These are phyloP conservation scores for Rhynchotus rufescens DNA, from an alignment of 2,797 vertebrate genomes.

Conservation along the genomic window DNA sequence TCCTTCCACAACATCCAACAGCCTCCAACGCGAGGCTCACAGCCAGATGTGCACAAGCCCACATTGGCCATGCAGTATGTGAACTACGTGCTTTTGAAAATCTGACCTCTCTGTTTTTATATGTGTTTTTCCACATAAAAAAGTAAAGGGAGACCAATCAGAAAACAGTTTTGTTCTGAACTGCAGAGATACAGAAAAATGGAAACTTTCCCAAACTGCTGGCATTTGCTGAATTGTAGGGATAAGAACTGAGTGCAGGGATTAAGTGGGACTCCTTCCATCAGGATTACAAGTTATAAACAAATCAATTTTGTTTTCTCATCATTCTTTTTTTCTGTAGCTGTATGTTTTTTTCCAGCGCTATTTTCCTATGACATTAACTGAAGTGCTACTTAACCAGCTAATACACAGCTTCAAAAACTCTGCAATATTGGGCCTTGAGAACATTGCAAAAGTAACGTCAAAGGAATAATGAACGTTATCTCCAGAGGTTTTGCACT, in stretches of 20 bases:
- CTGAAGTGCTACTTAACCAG: not conserved
- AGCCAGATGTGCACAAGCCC: not conserved
- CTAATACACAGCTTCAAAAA: not conserved
- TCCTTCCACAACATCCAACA: not conserved
- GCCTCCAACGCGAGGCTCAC: not conserved
- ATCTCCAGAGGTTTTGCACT: not conserved
- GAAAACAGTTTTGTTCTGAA: not conserved
- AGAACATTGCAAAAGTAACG: not conserved
- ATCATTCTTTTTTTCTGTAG: not conserved
- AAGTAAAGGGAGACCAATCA: not conserved
- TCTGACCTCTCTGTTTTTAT: not conserved
- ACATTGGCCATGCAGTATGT: fast-evolving
- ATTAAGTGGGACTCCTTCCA: not conserved
- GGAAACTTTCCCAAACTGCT: not conserved
- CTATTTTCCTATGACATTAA: not conserved
- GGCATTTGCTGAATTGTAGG: not conserved
- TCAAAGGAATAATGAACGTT: not conserved
- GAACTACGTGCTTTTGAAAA: not conserved
- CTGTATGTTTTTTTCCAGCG: not conserved
- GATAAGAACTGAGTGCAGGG: not conserved
- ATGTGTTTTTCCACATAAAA: not conserved
- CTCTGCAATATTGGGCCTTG: fast-evolving
- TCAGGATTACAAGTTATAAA: not conserved
- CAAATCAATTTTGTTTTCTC: not conserved
- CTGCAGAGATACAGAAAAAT: not conserved